Conservation (phyloP, 2,888 invertebrate genomes). For the Tortricodes alternella region DNA sequence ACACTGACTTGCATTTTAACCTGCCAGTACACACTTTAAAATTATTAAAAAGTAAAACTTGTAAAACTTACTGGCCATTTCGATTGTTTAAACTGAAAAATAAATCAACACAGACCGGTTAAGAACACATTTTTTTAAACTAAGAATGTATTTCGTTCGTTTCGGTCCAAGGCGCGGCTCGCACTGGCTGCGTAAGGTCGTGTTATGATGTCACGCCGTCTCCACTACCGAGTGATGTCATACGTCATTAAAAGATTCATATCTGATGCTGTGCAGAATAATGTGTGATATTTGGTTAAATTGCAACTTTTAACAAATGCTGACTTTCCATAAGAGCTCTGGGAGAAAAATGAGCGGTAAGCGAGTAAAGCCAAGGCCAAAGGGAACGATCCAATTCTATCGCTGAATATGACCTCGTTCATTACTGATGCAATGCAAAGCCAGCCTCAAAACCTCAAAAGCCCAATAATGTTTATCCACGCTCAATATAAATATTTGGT, state of each 20-base stretch:
- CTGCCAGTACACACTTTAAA: not conserved
- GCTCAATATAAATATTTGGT: too few species aligned
- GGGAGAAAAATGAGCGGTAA: too few species aligned
- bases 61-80: slow-evolving; percentile 24
- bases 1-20: not conserved
- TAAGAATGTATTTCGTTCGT: not conserved
- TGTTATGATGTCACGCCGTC: slow-evolving; percentile 24
- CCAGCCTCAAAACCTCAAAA: too few species aligned
- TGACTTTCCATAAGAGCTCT: too few species aligned
- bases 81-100: not conserved
- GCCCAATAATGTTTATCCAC: too few species aligned
- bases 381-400: too few species aligned
- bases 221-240: slow-evolving; percentile 24
- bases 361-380: too few species aligned
- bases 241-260: not conserved
- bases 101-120: not conserved
- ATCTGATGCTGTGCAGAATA: not conserved
- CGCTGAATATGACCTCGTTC: too few species aligned
- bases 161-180: slow-evolving; percentile 5
- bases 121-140: not conserved
- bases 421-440: too few species aligned
- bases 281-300: too few species aligned
- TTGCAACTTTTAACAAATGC: too few species aligned
- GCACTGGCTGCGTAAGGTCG: slow-evolving; percentile 10
- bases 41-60: not conserved